Base-by-base conservation (phyloP, 2,113 vertebrate species). In the Gavia stellata region DNA sequence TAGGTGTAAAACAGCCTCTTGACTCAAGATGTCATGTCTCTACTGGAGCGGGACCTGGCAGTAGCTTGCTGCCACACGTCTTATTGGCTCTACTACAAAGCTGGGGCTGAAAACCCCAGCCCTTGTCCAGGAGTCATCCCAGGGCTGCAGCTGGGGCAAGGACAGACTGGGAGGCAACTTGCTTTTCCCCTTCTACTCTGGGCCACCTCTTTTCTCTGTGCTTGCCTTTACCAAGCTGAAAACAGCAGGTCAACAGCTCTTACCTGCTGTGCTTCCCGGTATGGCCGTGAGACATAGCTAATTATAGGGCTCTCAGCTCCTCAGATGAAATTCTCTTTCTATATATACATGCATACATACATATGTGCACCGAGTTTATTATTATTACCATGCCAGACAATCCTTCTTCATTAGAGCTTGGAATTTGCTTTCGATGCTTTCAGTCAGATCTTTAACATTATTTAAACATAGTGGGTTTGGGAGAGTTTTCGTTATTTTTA, bases 401-500 rank as follows among this genome's bases (percentile, higher is more conserved):
- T 95, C 94, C 53, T 95, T 97, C 94, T 94, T 96, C 96, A 95
- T 97, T 96, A 97, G 71, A 61, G 45, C 49, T 55, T 91, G 97
- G 92, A 97, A 97, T 94, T 90, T 92, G 89, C 84, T 96, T 91
- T 95, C 8, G 2, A 80, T 94, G 91, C 74, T 80, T 95, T 91
- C 91, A 96, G 84, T 97, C 70, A 92, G 81, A 95, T 94, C 92
- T 77, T 91, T 95, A 95, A 80, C 86, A 17, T 95, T 95, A 94
- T 95, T 97, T 96, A 92, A 97, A 95, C 71, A 92, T 62, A 95
- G 88, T 77, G 84, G 61, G 62, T 87, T 96, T 91, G 89, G 85
- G 50, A 77, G 50, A 68, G 84, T 65, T 92, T 95, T 94, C 94
- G 74, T 89, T 97, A 59, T 90, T 97, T 95, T 88, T 95, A 97